Conservation (phyloP, 2,797 vertebrate species). For the Hemitrygon akajei region DNA sequence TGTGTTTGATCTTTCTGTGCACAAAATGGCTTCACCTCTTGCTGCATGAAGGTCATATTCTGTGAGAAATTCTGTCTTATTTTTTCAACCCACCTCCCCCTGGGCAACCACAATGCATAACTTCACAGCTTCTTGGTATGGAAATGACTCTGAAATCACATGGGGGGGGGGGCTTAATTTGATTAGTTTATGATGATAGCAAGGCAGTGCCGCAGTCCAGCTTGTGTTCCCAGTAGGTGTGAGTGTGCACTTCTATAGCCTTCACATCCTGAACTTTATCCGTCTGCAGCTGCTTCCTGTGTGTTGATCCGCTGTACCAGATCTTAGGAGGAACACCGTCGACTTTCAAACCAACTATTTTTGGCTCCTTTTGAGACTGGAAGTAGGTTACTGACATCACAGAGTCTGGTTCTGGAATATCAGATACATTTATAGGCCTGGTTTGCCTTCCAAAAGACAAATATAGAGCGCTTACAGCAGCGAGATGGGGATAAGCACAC, state of each 20-base stretch:
- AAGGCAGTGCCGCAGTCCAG: too few relatives aligned
- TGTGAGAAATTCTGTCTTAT: neutral
- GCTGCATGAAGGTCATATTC: too few relatives aligned
- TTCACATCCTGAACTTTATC: neutral
- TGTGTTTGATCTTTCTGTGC: too few relatives aligned
- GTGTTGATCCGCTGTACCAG: neutral
- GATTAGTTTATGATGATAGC: neutral
- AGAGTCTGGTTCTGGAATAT: too few relatives aligned
- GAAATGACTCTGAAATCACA: neutral
- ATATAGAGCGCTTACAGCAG: neutral
- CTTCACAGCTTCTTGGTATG: neutral
- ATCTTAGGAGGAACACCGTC: neutral
- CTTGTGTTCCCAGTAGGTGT: neutral
- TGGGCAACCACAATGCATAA: neutral
- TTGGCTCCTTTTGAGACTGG: neutral
- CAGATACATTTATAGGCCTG: neutral
- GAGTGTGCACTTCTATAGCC: neutral
- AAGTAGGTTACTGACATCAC: neutral
- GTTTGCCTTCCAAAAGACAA: neutral
- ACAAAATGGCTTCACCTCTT: too few relatives aligned
- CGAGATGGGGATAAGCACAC: neutral
- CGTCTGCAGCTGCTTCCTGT: neutral
- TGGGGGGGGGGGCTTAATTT: too few relatives aligned
- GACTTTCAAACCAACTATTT: too few relatives aligned
- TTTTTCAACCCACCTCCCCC: neutral